A percentile compares a stretch with the other conserved stretches of the same genome.
Evolutionary conservation across 1,140 invertebrate species (phyloP).

Genomic region (Limonius californicus): DNA sequence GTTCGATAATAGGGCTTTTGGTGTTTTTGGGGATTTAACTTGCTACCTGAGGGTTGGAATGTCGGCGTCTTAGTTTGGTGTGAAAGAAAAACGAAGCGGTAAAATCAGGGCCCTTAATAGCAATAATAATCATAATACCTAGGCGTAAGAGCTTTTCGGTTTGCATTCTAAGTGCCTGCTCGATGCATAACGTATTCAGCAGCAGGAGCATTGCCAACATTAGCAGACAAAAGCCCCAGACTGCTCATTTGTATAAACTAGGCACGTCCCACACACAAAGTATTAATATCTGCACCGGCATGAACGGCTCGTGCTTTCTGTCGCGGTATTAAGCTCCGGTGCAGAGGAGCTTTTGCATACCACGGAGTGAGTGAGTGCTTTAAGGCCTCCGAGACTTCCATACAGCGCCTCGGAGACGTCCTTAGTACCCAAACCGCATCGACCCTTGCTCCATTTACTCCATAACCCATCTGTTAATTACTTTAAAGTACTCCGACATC

Average conservation of each 20-base stretch:
- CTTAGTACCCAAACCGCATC: conserved; percentile 30
- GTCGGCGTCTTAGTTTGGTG: no score
- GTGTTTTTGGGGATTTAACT: no score
- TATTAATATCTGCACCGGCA: conserved; percentile 19
- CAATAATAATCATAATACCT: neutral
- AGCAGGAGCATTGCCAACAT: conserved; percentile 6
- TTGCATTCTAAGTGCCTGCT: conserved; percentile 10
- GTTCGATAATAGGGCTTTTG: no score
- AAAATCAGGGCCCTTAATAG: neutral
- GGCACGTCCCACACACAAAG: conserved; percentile 20
- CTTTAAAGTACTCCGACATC: conserved; percentile 22
- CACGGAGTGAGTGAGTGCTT: neutral
- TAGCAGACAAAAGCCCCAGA: conserved; percentile 9
- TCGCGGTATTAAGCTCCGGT: conserved; percentile 1
- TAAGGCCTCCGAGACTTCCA: conserved; percentile 8
- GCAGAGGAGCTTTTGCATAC: neutral
- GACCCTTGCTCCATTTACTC: conserved; percentile 28
- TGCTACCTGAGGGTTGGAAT: no score
- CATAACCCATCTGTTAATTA: conserved; percentile 37
- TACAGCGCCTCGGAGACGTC: conserved; percentile 20
- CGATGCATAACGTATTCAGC: conserved; percentile 8
- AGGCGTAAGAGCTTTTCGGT: conserved; percentile 1
- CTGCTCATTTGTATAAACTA: conserved; percentile 17
- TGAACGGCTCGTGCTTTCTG: conserved; percentile 12
- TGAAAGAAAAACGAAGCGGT: no score